Percentiles rank a stretch among this genome's conserved stretches.
phyloP scores from a whole-genome alignment of 2,797 vertebrate genomes.

The Brachyalestes nurse region DNA sequence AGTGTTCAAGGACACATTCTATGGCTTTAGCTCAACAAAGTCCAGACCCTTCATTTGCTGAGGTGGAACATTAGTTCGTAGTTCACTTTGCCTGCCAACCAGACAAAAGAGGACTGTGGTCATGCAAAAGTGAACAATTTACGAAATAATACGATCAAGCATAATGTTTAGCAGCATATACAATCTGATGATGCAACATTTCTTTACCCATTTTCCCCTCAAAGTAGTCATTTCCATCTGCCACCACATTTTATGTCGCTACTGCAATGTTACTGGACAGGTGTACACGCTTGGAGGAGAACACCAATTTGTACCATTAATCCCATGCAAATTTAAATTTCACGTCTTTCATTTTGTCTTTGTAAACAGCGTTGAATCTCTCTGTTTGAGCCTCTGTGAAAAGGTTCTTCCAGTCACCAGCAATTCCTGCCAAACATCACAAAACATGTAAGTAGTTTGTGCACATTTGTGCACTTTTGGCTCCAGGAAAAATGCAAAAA shows the following conservation, averaged over 20 bases:
- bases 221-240: too few relatives aligned
- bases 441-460: constrained; percentile 9
- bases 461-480: background rate
- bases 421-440: constrained; percentile 64
- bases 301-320: constrained; percentile 23
- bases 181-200: background rate
- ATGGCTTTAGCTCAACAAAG: too few relatives aligned
- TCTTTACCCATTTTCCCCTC: background rate
- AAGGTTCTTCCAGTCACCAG: constrained; percentile 78
- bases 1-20: too few relatives aligned
- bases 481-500: background rate
- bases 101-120: too few relatives aligned
- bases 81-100: too few relatives aligned
- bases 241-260: too few relatives aligned
- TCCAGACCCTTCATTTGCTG: too few relatives aligned
- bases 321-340: constrained; percentile 73
- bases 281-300: background rate
- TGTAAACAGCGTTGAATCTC: constrained; percentile 69
- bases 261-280: background rate
- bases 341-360: constrained; percentile 72
- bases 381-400: constrained; percentile 66
- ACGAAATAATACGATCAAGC: too few relatives aligned
- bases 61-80: too few relatives aligned
- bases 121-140: too few relatives aligned
- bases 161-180: background rate